Conservation (phyloP, 2,888 invertebrate genomes). For the Agrochola lychnidis region DNA sequence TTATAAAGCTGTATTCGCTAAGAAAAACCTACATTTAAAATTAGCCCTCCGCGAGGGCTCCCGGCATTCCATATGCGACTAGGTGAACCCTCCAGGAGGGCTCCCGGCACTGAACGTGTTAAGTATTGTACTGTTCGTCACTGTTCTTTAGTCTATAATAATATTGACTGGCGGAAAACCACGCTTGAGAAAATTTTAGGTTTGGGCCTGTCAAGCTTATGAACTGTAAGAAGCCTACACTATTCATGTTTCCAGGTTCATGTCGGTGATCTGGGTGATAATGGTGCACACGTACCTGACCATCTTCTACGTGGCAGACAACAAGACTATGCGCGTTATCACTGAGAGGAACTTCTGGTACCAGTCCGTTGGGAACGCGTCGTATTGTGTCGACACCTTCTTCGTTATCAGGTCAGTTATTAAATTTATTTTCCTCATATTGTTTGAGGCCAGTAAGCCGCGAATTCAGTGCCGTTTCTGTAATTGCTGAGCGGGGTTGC, state of each 20-base stretch:
- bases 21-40: too few species aligned
- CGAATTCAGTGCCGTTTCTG: neutral
- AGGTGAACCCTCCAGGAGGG: too few species aligned
- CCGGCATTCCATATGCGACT: too few species aligned
- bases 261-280: slow-evolving; percentile 95
- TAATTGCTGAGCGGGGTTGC: too few species aligned
- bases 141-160: neutral
- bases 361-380: slow-evolving; percentile 96
- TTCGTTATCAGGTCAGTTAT: slow-evolving; percentile 94
- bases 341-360: slow-evolving; percentile 95
- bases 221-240: neutral
- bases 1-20: too few species aligned
- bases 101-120: too few species aligned
- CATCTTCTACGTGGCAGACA: slow-evolving; percentile 94
- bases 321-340: slow-evolving; percentile 93
- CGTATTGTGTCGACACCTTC: slow-evolving; percentile 96
- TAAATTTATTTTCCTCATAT: neutral
- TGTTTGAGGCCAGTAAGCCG: neutral
- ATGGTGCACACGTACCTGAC: slow-evolving; percentile 96
- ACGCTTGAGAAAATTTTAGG: neutral
- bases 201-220: neutral
- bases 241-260: slow-evolving; percentile 86
- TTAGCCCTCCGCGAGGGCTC: too few species aligned
- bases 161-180: neutral
- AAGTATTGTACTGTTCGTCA: neutral